A percentile compares a stretch with the other conserved stretches of the same genome.
phyloP scores from a whole-genome alignment of 2,113 vertebrate species.

The Amblyornis subalaris region DNA sequence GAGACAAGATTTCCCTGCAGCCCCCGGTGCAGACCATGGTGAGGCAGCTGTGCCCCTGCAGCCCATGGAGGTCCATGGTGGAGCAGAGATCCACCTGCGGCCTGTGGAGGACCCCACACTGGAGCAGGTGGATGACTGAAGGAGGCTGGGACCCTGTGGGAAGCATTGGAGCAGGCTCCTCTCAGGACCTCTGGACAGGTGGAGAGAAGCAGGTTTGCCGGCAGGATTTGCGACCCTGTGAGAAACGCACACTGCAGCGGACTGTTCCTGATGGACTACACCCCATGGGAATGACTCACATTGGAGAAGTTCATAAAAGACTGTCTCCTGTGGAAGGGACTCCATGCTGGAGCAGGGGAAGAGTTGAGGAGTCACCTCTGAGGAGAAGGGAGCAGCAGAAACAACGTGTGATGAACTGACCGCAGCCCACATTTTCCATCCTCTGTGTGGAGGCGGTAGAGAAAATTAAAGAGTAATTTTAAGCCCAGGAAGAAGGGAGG shows the following conservation, averaged over 20 bases:
- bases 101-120: too few relatives aligned
- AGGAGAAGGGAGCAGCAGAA: not conserved
- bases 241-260: not conserved
- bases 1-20: fast-evolving
- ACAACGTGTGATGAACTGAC: not conserved
- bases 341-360: not conserved
- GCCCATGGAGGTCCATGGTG: not conserved
- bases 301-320: not conserved
- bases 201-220: not conserved
- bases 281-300: not conserved
- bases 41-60: not conserved
- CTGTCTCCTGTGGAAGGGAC: not conserved
- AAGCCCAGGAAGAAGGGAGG: not conserved
- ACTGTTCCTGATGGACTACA: not conserved
- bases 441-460: not conserved
- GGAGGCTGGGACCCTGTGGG: not conserved
- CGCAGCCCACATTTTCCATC: not conserved
- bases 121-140: not conserved
- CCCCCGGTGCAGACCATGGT: too few relatives aligned
- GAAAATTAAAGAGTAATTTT: not conserved
- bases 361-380: not conserved
- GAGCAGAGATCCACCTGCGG: not conserved
- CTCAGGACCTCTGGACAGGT: fast-evolving
- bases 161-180: not conserved
- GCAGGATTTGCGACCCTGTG: not conserved